Conservation (phyloP, 2,797 vertebrate genomes). For the Sternotherus odoratus region DNA sequence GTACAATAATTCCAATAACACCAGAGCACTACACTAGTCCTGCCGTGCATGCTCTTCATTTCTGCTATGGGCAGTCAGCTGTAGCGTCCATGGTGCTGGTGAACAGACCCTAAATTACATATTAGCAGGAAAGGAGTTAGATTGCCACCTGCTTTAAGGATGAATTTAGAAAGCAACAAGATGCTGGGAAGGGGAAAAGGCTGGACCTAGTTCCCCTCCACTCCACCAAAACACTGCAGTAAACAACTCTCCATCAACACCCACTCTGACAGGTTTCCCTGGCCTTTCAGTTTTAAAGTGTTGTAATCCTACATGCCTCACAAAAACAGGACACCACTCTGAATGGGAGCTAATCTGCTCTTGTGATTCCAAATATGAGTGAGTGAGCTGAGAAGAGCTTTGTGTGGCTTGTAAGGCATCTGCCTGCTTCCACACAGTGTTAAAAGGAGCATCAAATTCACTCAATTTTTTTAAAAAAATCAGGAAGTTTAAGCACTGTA, state of each 20-base stretch:
- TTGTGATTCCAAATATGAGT: neutral
- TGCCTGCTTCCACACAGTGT: neutral
- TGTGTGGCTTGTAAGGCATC: neutral
- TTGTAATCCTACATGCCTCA: neutral
- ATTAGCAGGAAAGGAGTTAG: neutral
- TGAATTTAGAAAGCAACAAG: neutral
- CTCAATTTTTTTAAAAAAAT: neutral
- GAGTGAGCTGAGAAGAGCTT: neutral
- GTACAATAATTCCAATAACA: neutral
- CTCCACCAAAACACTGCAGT: neutral
- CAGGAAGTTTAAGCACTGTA: neutral
- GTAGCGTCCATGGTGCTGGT: neutral
- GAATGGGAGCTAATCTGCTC: neutral
- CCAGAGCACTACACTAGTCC: neutral
- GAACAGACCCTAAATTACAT: neutral
- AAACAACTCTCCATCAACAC: neutral
- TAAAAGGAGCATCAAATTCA: neutral
- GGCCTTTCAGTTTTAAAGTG: neutral
- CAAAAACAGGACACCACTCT: neutral
- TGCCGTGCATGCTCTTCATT: neutral
- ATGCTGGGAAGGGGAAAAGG: accelerated
- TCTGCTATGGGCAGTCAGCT: neutral
- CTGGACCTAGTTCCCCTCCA: neutral
- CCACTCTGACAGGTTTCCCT: neutral
- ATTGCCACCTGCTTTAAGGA: neutral